Percentiles rank a stretch among this genome's conserved stretches.
phyloP scores from a whole-genome alignment of 2,797 vertebrate genomes.

The Sebastes oblongus region DNA sequence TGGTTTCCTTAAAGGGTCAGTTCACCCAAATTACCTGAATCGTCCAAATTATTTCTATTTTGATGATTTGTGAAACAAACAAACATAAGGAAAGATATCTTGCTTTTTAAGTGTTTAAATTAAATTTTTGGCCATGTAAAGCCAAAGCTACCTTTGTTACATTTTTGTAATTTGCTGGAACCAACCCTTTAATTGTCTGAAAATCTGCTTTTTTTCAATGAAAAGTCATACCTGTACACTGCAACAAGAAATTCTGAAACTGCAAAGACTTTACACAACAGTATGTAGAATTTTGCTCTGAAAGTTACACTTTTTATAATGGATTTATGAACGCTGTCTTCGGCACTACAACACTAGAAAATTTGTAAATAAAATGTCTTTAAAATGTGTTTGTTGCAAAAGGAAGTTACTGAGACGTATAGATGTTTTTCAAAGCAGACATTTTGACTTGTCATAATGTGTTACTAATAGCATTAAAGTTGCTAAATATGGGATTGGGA shows the following conservation, averaged over 20 bases:
- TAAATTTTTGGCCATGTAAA: neutral
- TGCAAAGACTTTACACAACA: neutral
- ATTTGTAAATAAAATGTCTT: conserved; percentile 55
- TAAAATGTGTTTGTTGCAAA: neutral
- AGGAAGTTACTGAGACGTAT: neutral
- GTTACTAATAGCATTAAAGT: too few relatives aligned
- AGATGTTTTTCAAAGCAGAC: neutral
- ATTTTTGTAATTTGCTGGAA: conserved; percentile 5
- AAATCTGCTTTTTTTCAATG: conserved; percentile 7
- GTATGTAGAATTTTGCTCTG: neutral
- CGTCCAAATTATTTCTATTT: neutral
- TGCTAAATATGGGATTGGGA: too few relatives aligned
- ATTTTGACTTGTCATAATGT: neutral
- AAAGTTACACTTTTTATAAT: neutral
- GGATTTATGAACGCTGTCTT: neutral
- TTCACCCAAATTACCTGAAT: neutral
- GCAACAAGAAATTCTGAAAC: neutral
- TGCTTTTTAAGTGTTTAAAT: neutral
- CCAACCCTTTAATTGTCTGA: neutral
- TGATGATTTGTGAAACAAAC: neutral
- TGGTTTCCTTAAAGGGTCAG: neutral
- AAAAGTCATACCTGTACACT: neutral
- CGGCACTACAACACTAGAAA: neutral
- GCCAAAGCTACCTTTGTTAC: neutral
- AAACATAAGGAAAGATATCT: neutral